Evolutionary conservation across 2,797 vertebrate species (phyloP), one percentile per base, ranked within the genome.

Genomic region (Enteromius radiatus): DNA sequence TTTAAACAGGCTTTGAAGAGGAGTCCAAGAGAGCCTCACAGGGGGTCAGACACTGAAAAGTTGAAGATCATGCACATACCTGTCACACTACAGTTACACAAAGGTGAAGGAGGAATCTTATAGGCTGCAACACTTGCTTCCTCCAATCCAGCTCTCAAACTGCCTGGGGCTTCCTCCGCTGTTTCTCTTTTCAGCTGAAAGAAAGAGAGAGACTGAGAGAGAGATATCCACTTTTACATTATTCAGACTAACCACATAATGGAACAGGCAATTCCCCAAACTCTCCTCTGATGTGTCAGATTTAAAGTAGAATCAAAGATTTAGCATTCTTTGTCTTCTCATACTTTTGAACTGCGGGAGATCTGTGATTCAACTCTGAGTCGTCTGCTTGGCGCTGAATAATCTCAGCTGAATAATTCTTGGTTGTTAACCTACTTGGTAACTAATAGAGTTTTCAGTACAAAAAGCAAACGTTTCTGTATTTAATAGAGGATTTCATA

Each of bases 261-360:
- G 80, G 73, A 82, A 68, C 45, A 76, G 47, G 47, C 47, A 56
- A 67, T 59, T 82, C 71, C 71, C 63, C 63, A 68, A 76, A 76
- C 81, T 76, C 73, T 76, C 36, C 61, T 76, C 33, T 76, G 80
- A 82, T 82, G 63, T 82, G 49, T 82, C 63, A 76, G 36, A 68
- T 68, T 82, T 67, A 76, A 82, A 82, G 45, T 76, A 19, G 19
- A 82, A 82, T 82, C 43, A 82, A 76, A 82, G 73, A 76, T 82
- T 82, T 59, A 59, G 49, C 47, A 47, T 59, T 82, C 73, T 56
- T 82, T 82, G 63, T 82, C 81, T 54, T 76, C 47, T 76, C 14
- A 4, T 43, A 31, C 63, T 82, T 67, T 67, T 76, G 63, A 76
- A 82, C 71, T 76, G 49, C 5, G 5, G 15, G 73, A 56, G 47